phyloP scores from a whole-genome alignment of 2,888 invertebrate species.

The Eumacrocentrus americanus region DNA sequence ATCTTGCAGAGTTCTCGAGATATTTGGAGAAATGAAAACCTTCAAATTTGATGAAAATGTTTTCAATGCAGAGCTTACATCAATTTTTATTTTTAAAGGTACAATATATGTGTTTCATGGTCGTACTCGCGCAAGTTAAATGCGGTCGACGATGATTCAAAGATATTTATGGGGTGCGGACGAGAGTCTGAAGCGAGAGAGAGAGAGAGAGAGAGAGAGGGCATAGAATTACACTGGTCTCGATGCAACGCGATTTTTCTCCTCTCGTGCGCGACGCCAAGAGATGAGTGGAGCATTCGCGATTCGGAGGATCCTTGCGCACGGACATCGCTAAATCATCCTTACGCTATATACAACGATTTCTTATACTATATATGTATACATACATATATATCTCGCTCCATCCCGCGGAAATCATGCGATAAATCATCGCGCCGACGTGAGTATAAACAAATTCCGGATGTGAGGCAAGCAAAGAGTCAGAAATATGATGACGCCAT shows the following conservation, averaged over 20 bases:
- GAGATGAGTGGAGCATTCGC: slow-evolving; percentile 34
- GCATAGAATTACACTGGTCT: slow-evolving; percentile 15
- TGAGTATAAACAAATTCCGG: slow-evolving; percentile 18
- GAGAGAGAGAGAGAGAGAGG: not conserved
- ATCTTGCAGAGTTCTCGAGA: too few species aligned
- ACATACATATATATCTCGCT: not conserved
- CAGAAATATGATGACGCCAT: slow-evolving; percentile 1
- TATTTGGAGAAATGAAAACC: too few species aligned
- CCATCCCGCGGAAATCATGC: slow-evolving; percentile 11
- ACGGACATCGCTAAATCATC: slow-evolving; percentile 35
- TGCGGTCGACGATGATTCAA: slow-evolving; percentile 50
- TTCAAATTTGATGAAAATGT: too few species aligned
- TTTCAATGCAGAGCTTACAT: too few species aligned
- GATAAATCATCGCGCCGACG: slow-evolving; percentile 17
- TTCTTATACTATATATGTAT: too few species aligned
- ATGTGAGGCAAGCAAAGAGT: not conserved
- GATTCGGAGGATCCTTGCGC: slow-evolving; percentile 29
- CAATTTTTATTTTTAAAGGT: too few species aligned
- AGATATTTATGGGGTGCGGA: slow-evolving; percentile 56
- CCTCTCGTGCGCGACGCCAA: slow-evolving; percentile 35
- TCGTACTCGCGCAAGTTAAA: slow-evolving; percentile 5
- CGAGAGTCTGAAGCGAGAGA: slow-evolving; percentile 31
- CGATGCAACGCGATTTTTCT: slow-evolving; percentile 22
- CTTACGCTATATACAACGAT: slow-evolving; percentile 10
- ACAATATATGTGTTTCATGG: slow-evolving; percentile 15